phyloP scores from a whole-genome alignment of 2,888 invertebrate genomes.

The Lasioglossum pauxillum region DNA sequence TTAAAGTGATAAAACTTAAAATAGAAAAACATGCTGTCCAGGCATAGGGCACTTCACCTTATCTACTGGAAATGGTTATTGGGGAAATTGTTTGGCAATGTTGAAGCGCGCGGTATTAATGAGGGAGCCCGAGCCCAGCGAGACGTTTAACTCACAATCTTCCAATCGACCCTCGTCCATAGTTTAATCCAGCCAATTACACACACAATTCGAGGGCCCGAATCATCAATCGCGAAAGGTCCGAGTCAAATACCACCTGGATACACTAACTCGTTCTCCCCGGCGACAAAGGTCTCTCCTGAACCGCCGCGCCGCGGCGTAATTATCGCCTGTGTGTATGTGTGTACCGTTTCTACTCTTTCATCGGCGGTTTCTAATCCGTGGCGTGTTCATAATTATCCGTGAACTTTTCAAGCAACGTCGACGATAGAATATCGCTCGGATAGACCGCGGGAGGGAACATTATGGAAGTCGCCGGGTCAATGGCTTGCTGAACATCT shows the following conservation, averaged over 20 bases:
- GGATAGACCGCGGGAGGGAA: constrained; percentile 20
- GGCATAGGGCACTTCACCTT: too few species aligned
- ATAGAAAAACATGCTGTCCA: too few species aligned
- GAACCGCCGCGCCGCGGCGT: neutral
- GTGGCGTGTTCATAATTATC: constrained; percentile 33
- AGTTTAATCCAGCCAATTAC: constrained; percentile 10
- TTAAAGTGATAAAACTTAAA: too few species aligned
- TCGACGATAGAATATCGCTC: constrained; percentile 37
- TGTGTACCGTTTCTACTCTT: neutral
- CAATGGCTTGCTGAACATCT: constrained; percentile 64
- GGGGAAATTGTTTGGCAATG: neutral
- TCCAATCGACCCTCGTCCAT: constrained; percentile 1
- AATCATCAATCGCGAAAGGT: constrained; percentile 13
- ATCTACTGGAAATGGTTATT: neutral
- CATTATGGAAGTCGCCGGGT: constrained; percentile 60
- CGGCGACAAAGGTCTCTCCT: constrained; percentile 10
- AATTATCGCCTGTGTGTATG: constrained; percentile 27
- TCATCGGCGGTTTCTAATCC: neutral
- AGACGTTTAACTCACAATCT: constrained; percentile 6
- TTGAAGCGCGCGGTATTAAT: neutral
- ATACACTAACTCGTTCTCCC: neutral
- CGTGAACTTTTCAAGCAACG: constrained; percentile 41
- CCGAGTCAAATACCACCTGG: constrained; percentile 15
- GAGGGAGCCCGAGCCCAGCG: neutral
- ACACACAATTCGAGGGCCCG: neutral